Conservation (phyloP, 2,888 invertebrate species). For the Diarsia rubi region DNA sequence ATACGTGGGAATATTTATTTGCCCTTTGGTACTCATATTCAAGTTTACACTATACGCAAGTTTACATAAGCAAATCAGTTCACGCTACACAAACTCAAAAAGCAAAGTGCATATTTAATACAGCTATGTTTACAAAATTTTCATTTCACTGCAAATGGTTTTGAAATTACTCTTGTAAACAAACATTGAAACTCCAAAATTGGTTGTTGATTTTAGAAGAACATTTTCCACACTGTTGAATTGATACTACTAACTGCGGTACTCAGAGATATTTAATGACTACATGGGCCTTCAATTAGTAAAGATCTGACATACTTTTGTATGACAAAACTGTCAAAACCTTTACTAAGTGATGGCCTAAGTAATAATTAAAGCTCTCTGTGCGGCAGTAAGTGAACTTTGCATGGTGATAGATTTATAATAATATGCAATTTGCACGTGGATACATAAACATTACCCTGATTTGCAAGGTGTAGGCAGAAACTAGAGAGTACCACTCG, state of each 20-base stretch:
- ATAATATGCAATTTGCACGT: neutral
- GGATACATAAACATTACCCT: neutral
- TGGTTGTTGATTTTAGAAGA: slow-evolving; percentile 24
- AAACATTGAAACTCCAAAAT: slow-evolving; percentile 5
- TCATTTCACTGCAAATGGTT: slow-evolving; percentile 11
- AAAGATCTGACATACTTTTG: no score
- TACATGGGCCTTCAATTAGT: no score
- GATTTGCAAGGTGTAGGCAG: no score
- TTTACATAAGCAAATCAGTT: slow-evolving; percentile 23
- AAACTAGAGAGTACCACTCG: no score
- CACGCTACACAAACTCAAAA: slow-evolving; percentile 16
- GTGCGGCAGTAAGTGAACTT: slow-evolving; percentile 2
- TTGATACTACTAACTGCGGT: no score
- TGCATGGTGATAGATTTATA: neutral
- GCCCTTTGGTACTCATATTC: neutral
- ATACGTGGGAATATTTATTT: neutral
- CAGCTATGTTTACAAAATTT: slow-evolving; percentile 7
- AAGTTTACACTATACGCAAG: neutral
- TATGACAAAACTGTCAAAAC: no score
- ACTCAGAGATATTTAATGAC: no score
- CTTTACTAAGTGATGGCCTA: no score
- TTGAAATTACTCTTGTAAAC: slow-evolving; percentile 16
- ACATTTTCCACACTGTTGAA: slow-evolving; percentile 20
- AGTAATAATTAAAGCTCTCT: no score
- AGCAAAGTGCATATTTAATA: slow-evolving; percentile 35